Evolutionary conservation across 2,113 vertebrate genomes (phyloP).

Genomic region (Tiliqua scincoides): DNA sequence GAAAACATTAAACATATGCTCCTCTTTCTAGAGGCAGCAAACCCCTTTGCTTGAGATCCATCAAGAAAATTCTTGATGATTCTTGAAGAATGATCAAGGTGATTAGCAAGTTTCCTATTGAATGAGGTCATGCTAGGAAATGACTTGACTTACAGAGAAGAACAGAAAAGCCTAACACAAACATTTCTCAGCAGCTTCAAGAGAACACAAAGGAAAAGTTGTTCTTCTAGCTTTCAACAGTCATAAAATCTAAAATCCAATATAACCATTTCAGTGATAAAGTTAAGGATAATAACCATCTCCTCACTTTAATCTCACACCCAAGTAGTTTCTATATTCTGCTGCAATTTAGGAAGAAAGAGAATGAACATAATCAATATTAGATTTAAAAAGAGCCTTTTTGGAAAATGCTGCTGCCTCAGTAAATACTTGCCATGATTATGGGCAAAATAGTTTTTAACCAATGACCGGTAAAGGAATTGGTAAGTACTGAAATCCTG

Average conservation of each 20-base stretch:
- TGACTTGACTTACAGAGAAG: constrained; percentile 38
- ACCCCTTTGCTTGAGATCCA: constrained; percentile 45
- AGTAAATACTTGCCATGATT: constrained; percentile 63
- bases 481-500: constrained; percentile 56
- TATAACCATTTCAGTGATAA: constrained; percentile 68
- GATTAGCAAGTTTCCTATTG: constrained; percentile 44
- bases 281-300: constrained; percentile 60
- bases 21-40: constrained; percentile 26
- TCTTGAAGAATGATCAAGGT: constrained; percentile 47
- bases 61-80: no score
- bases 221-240: constrained; percentile 56
- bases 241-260: constrained; percentile 70
- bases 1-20: constrained; percentile 36
- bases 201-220: constrained; percentile 60
- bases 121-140: constrained; percentile 45
- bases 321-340: constrained; percentile 72
- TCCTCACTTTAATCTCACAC: constrained; percentile 73
- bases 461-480: constrained; percentile 66
- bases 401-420: constrained; percentile 50
- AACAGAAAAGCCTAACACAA: constrained; percentile 57
- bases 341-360: constrained; percentile 69
- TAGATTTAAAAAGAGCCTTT: constrained; percentile 64
- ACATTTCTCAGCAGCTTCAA: constrained; percentile 66
- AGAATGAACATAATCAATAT: constrained; percentile 68
- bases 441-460: constrained; percentile 68